phyloP scores from a whole-genome alignment of 64 coral and sea anemone species.

The Actinia equina region DNA sequence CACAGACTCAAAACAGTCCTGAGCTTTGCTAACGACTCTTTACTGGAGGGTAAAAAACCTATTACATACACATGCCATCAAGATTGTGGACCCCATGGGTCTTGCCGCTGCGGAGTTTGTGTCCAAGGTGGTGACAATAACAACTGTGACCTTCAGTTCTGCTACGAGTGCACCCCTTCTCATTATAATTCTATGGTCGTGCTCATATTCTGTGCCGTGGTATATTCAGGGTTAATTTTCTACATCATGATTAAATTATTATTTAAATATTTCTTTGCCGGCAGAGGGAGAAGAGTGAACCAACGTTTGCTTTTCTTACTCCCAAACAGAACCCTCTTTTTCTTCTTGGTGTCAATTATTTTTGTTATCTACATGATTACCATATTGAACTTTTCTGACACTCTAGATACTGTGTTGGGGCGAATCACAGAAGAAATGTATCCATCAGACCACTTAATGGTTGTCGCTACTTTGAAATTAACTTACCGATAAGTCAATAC shows the following conservation, averaged over 20 bases:
- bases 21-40: conserved; percentile 43
- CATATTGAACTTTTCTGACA: conserved; percentile 55
- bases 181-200: conserved; percentile 73
- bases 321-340: conserved; percentile 42
- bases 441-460: conserved; percentile 88
- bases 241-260: conserved; percentile 60
- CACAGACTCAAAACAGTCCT: conserved; percentile 64
- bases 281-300: not conserved
- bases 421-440: conserved; percentile 87
- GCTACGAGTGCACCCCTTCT: conserved; percentile 71
- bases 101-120: conserved; percentile 95
- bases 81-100: conserved; percentile 97
- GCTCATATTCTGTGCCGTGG: conserved; percentile 24
- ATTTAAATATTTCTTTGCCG: conserved; percentile 15
- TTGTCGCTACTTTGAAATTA: conserved; percentile 60
- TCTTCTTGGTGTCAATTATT: conserved; percentile 29
- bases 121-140: conserved; percentile 60
- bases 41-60: not conserved
- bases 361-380: conserved; percentile 45
- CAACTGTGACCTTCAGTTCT: conserved; percentile 70
- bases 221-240: conserved; percentile 41
- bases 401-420: conserved; percentile 61
- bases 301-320: conserved; percentile 50
- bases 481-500: not conserved
- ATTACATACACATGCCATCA: conserved; percentile 74